Base-by-base conservation (phyloP, 1,140 invertebrate genomes). In the Ceratosolen solmsi region DNA sequence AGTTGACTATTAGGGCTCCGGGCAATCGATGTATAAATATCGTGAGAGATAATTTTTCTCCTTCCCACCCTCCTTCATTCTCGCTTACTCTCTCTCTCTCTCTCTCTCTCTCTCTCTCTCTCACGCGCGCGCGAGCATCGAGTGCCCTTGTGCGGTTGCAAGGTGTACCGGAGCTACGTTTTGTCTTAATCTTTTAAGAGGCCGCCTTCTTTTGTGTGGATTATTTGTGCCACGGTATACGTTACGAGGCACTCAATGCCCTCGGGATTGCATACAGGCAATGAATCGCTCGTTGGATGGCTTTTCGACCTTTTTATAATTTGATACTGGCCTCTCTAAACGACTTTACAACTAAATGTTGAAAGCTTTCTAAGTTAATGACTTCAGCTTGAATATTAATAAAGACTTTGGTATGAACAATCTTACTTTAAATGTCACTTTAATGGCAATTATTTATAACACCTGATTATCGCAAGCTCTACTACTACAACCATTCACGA, bases 41-140 rank as follows among this genome's bases (percentile, higher is more conserved):
- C 76, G 63, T 70, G 63, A 79, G 76, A 79, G 76, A 79, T 79
- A 79, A 70, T n/a, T n/a, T n/a, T 56, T 56, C 38, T 82, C 38
- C 9, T 58, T 71, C 60, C 63, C 33, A 71, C 82, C 13, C 56
- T 58, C 56, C 3, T 2, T 7, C 56, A 25, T n/a, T 27, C 22
- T 58, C 56, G 2, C 56, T 25, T n/a, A 3, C 25, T 58, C n/a
- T 5, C 56, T 25, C 22, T 58, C 25, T 27, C 56, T 27, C 20
- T 2, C 11, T 54, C 51, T 4, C 5, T 2, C 15, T 2, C 20
- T 17, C 51, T 54, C 51, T 4, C 11, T 25, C 2, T 58, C 25
- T 27, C 56, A 3, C 20, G 9, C 5, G 51, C 51, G 3, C 51
- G 20, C 51, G 3, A 15, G 9, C 5, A 5, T 54, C 20, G 51